A percentile compares a stretch with the other conserved stretches of the same genome.
phyloP scores from a whole-genome alignment of 2,113 vertebrate species.

The Tetrao urogallus region DNA sequence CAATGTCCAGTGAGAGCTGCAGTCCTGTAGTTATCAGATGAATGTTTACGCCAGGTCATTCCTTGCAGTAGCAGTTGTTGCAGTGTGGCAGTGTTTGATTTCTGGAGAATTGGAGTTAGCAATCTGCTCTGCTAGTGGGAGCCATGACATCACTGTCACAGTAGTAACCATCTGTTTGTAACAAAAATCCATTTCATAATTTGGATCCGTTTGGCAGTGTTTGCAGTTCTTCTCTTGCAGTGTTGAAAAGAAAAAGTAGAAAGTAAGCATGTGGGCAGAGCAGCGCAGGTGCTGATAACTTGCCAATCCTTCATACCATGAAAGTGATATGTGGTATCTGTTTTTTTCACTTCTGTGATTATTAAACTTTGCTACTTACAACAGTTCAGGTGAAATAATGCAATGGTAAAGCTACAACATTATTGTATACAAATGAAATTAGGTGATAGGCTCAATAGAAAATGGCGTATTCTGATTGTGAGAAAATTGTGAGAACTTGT shows the following conservation, averaged over 20 bases:
- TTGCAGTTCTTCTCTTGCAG: not conserved
- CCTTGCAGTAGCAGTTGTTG: rapidly evolving
- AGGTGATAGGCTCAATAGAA: not conserved
- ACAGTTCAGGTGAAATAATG: not conserved
- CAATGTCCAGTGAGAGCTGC: not conserved
- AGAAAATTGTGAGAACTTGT: not conserved
- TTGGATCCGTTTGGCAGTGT: not conserved
- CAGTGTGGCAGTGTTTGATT: not conserved
- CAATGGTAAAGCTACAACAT: not conserved
- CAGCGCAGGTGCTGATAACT: not conserved
- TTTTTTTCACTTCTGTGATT: not conserved
- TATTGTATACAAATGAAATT: not conserved
- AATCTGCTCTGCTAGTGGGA: not conserved
- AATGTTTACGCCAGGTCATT: rapidly evolving
- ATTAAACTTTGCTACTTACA: not conserved
- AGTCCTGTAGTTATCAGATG: rapidly evolving
- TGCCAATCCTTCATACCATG: rapidly evolving
- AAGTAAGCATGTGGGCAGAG: not conserved
- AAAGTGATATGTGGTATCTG: not conserved
- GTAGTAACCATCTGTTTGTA: conserved; percentile 27
- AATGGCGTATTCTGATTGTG: not conserved
- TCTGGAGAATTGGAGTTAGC: not conserved
- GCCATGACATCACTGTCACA: not conserved
- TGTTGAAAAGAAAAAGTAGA: not conserved
- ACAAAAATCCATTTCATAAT: not conserved